Evolutionary conservation across 2,113 vertebrate species (phyloP), one percentile per base, ranked within the genome.

Genomic region (Galbula dea): DNA sequence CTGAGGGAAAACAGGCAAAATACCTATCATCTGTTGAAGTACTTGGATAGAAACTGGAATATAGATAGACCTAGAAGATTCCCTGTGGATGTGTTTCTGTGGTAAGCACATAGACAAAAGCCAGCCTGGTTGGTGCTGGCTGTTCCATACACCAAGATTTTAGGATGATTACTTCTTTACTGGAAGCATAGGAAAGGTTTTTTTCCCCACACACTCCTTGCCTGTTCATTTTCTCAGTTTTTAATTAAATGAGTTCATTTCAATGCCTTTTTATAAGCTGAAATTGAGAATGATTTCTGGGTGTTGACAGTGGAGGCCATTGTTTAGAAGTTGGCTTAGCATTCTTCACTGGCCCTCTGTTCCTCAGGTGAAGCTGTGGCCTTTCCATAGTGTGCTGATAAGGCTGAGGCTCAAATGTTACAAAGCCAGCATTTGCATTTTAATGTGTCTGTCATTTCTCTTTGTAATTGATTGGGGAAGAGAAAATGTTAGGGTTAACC

Each of bases 241-340:
- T 85, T 85, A 87, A 85, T 89, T 75, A 93, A 84, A 75, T 67
- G 54, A 89, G 54, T 86, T 69, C 49, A 54, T 96, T 72, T 85
- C 88, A 61, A 2, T 80, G 72, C 69, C 67, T 88, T 83, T 85
- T 85, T 85, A 85, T 76, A 69, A 83, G 71, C 61, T 84, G 62
- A 17, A 77, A 34, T 83, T 84, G 34, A 93, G 87, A 94, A 93
- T 87, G 67, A 67, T 57, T 82, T 89, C 92, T 93, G 88, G 93
- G 90, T 91, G 9, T 57, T 88, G 54, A 26, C 63, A 66, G 75
- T 58, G 24, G 45, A 83, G 88, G n/a, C 45, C 71, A 29, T 83
- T 91, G 88, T 94, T 82, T 22, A 45, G 23, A 32, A 57, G 24
- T 30, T 94, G 90, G 82, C 86, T 83, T 76, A 20, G 54, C 7